Base-by-base conservation (phyloP, 2,797 vertebrate species). In the Okamejei kenojei region DNA sequence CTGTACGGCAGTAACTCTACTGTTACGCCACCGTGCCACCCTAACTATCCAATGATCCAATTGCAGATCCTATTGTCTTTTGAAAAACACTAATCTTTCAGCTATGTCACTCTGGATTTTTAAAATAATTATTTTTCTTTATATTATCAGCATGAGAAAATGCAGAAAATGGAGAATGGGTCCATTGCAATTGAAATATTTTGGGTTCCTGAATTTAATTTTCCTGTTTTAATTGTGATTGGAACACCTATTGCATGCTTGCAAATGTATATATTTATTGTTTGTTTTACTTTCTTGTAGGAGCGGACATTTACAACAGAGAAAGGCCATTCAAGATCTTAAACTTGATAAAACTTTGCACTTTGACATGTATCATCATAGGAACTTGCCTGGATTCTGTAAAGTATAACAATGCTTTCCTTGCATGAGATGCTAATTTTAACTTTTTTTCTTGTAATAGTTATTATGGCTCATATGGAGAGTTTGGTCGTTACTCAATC, bases 401-500 rank as follows among this genome's bases (percentile, higher is more conserved):
- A 19, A 86, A 86, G 58, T 86, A n/a, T 86, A 86, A 19, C 58
- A 29, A 63, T 63, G 82, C 82, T 86, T 54, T 86, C 82, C 29
- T 63, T 86, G 82, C 63, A 63, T 63, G n/a, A 32, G 58, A n/a
- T 86, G 61, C 93, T 93, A 71, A 79, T 73, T 73, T 21, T n/a
- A 73, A 61, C 61, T 63, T 15, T 74, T 61, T 45, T 2, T 3
- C 1, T 80, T 91, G 93, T 93, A 13, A 45, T 54, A 94, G 94
- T 11, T 77, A n/a, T 26, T 76, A 17, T 71, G 71, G 76, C 2
- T 90, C 90, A 65, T 94, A 90, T 26, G 81, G 93, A 82, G 93
- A 93, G 17, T 93, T 93, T 78, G 90, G 94, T 63, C 88, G 76
- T 54, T 94, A 78, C 6, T 73, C 38, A 13, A 17, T 93, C 11